A percentile compares a stretch with the other conserved stretches of the same genome.
Evolutionary conservation across 2,888 invertebrate species (phyloP).

Genomic region (Pammene aurita): DNA sequence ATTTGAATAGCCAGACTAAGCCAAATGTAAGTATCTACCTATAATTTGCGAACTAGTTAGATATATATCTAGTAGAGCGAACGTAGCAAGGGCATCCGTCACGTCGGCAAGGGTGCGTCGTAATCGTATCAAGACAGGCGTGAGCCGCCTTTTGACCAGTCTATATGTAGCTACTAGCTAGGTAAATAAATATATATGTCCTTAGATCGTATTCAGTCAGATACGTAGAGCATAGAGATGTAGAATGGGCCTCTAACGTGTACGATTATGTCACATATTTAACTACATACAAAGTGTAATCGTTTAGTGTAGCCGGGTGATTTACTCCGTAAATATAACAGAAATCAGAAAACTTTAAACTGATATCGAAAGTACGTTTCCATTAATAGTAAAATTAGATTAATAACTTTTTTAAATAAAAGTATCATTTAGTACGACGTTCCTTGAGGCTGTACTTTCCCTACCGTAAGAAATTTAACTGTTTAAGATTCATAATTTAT

Average conservation of each 20-base stretch:
- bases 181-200: neutral
- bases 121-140: constrained; percentile 51
- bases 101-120: constrained; percentile 30
- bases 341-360: too few relatives aligned
- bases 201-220: constrained; percentile 22
- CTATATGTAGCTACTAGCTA: neutral
- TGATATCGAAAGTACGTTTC: too few relatives aligned
- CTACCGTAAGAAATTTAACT: too few relatives aligned
- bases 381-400: too few relatives aligned
- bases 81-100: constrained; percentile 28
- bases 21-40: constrained; percentile 30
- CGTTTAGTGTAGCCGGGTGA: too few relatives aligned
- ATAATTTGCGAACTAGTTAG: constrained; percentile 12
- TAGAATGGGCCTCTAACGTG: constrained; percentile 11
- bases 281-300: neutral
- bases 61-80: neutral
- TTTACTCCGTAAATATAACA: too few relatives aligned
- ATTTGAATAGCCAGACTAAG: neutral
- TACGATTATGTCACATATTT: constrained; percentile 5
- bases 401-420: too few relatives aligned
- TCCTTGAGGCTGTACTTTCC: too few relatives aligned
- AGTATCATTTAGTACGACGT: too few relatives aligned
- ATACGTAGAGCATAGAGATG: constrained; percentile 13
- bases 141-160: constrained; percentile 45
- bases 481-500: too few relatives aligned